phyloP scores from a whole-genome alignment of 2,113 vertebrate species.

The Erinaceus europaeus region DNA sequence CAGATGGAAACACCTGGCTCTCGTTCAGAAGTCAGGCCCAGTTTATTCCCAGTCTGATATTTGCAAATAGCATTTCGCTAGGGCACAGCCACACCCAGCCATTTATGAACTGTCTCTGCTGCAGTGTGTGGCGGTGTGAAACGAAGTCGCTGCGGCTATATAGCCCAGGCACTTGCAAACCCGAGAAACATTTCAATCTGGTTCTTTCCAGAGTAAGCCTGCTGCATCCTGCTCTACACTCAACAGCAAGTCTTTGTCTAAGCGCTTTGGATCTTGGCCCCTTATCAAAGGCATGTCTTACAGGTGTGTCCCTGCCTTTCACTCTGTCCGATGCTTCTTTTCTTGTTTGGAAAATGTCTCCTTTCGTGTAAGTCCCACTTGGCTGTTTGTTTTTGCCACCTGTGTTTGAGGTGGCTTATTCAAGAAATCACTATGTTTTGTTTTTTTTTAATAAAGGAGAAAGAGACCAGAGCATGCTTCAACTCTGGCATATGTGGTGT shows the following conservation, averaged over 20 bases:
- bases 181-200: background rate
- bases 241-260: background rate
- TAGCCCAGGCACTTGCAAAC: background rate
- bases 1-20: background rate
- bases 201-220: background rate
- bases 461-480: no score
- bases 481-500: no score
- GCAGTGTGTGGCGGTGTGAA: background rate
- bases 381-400: background rate
- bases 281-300: background rate
- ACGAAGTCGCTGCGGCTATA: background rate
- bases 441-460: no score
- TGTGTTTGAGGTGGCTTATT: background rate
- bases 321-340: background rate
- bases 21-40: background rate
- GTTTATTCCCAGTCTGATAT: background rate
- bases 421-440: no score
- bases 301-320: background rate
- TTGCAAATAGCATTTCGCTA: background rate
- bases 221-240: background rate
- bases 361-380: fast-evolving
- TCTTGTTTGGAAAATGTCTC: fast-evolving
- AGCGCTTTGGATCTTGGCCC: background rate
- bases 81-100: background rate
- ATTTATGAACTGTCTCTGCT: background rate